A percentile compares a stretch with the other conserved stretches of the same genome.
These are phyloP conservation scores for Lasioglossum vierecki DNA, from an alignment of 2,888 invertebrate genomes.

Conservation along the genomic window DNA sequence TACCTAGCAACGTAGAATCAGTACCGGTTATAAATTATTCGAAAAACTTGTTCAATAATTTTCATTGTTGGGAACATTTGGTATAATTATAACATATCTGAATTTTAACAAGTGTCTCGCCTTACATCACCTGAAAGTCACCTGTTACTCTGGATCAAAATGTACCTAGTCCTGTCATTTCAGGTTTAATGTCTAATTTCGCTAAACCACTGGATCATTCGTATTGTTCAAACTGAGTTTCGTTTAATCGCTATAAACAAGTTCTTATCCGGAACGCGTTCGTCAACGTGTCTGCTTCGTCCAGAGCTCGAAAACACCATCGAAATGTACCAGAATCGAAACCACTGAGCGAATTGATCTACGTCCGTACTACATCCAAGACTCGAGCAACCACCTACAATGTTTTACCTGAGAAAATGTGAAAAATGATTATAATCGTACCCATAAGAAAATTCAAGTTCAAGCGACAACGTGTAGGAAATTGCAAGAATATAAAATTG, in stretches of 20 bases:
- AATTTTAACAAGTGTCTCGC: too few relatives aligned
- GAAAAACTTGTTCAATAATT: too few relatives aligned
- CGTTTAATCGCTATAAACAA: neutral
- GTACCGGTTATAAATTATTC: too few relatives aligned
- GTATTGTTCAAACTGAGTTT: neutral
- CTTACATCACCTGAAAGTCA: neutral
- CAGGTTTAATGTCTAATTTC: too few relatives aligned
- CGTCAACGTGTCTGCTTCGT: neutral
- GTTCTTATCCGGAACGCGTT: neutral
- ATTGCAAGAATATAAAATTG: neutral
- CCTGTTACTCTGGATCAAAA: neutral
- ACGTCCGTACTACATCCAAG: neutral
- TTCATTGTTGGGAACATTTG: too few relatives aligned
- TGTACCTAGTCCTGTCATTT: neutral
- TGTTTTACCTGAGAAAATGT: neutral
- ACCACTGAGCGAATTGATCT: too few relatives aligned
- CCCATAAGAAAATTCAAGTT: neutral
- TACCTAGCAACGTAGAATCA: too few relatives aligned
- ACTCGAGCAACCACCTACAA: neutral
- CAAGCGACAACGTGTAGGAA: neutral
- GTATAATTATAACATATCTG: too few relatives aligned
- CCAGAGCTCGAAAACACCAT: neutral
- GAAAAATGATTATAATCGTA: too few relatives aligned
- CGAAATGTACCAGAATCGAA: neutral
- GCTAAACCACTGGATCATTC: neutral